phyloP scores from a whole-genome alignment of 2,888 invertebrate species.

The Pteria penguin region DNA sequence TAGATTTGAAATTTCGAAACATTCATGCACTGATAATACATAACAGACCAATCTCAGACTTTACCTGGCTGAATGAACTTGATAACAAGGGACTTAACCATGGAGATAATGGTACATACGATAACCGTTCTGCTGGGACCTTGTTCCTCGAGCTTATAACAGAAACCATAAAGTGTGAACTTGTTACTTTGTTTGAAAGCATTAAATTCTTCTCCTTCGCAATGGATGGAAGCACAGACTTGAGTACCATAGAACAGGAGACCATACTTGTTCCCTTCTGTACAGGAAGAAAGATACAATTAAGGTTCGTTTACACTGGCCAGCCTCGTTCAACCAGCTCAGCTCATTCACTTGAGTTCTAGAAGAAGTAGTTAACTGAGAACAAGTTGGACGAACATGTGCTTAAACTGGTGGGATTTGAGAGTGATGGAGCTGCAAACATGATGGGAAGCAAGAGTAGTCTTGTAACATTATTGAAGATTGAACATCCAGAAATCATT shows the following conservation, averaged over 20 bases:
- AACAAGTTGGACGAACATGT: not conserved
- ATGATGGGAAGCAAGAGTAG: conserved; percentile 4
- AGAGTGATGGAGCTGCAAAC: conserved; percentile 7
- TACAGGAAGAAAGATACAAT: not conserved
- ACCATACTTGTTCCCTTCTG: not conserved
- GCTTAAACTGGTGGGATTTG: conserved; percentile 9
- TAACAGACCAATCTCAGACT: too few relatives aligned
- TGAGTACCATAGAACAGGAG: not conserved
- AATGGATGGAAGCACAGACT: conserved; percentile 11
- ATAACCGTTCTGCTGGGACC: not conserved
- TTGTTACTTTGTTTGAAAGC: not conserved
- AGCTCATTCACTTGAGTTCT: not conserved
- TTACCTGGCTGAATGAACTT: not conserved
- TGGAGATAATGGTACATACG: not conserved
- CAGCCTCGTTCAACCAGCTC: conserved; percentile 4
- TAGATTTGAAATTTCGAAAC: not conserved
- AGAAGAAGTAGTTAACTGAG: not conserved
- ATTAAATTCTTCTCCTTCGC: conserved; percentile 2
- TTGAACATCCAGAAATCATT: not conserved
- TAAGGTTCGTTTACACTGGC: not conserved
- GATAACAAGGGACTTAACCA: conserved; percentile 1
- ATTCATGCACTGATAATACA: conserved; percentile 10
- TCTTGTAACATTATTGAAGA: not conserved
- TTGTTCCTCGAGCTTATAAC: not conserved
- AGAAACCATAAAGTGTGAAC: not conserved